Percentiles rank a stretch among this genome's conserved stretches.
phyloP scores from a whole-genome alignment of 2,797 vertebrate species.

The Sebastes oblongus region DNA sequence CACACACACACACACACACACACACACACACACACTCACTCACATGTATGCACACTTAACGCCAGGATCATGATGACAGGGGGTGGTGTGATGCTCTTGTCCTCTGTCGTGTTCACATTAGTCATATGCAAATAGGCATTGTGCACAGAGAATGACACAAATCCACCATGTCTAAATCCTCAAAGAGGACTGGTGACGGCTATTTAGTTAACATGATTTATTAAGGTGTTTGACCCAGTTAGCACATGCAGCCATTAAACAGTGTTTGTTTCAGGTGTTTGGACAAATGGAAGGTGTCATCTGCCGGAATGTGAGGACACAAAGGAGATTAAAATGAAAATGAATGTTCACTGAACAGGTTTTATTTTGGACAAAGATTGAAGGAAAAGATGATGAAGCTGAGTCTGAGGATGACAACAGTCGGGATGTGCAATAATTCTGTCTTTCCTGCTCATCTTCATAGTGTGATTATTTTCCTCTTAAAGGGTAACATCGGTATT shows the following conservation, averaged over 20 bases:
- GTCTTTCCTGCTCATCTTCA: not conserved
- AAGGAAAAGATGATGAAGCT: not conserved
- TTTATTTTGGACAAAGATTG: not conserved
- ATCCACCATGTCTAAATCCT: constrained; percentile 79
- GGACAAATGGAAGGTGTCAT: constrained; percentile 13
- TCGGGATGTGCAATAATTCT: not conserved
- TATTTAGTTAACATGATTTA: constrained; percentile 79
- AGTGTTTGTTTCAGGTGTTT: constrained; percentile 32
- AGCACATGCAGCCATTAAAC: constrained; percentile 27
- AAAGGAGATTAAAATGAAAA: not conserved
- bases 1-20: not conserved
- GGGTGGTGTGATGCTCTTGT: constrained; percentile 76
- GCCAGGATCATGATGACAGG: constrained; percentile 67
- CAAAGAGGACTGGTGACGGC: constrained; percentile 64
- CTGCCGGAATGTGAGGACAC: not conserved
- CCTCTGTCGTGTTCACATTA: constrained; percentile 74
- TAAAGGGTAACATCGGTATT: not conserved
- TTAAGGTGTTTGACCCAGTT: constrained; percentile 76
- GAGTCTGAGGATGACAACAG: not conserved
- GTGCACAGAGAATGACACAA: constrained; percentile 76
- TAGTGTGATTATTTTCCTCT: not conserved
- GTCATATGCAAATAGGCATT: constrained; percentile 80
- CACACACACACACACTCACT: not conserved
- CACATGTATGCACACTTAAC: constrained; percentile 40
- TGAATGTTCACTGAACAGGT: not conserved